Evolutionary conservation across 2,888 invertebrate species (phyloP), one percentile per base, ranked within the genome.

Genomic region (Chymomyza fuscimana): DNA sequence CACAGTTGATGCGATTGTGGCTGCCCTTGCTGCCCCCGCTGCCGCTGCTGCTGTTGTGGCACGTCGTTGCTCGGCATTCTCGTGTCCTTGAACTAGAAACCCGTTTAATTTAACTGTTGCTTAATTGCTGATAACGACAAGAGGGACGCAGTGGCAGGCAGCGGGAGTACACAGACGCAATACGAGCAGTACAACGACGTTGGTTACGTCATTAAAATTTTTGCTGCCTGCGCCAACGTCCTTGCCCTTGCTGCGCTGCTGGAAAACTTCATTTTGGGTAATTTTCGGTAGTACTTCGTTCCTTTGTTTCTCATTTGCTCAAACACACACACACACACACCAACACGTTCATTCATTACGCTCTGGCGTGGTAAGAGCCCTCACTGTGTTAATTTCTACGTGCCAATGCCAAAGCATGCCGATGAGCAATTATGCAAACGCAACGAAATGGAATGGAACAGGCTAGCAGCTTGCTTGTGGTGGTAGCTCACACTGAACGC

Each of bases 31-130:
- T 25, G 25, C 29, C 25, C 50, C 25, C 19, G 50, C 25, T 10
- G 25, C 73, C 65, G 69, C 74, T 70, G 71, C 69, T 70, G 62
- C 75, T 62, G 63, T 71, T 74, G 6, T 64, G 69, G n/a, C 22
- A 60, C 59, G 40, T 74, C 70, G 64, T 75, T 74, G 78, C 65
- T 69, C 25, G 62, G 75, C 62, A 77, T 79, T 72, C 73, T 80
- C 67, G 88, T 87, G 88, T 89, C 90, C 90, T 90, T 89, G 89
- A 89, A 89, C 89, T 89, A 88, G 90, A 90, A 90, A 90, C 90
- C 89, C 89, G 90, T 89, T 89, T 89, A 90, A 89, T 90, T 89
- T 90, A 90, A 90, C 90, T 90, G 90, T 89, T 88, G 88, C 88
- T 89, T 88, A 88, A 88, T 88, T 88, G 89, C 89, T 87, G 88